phyloP scores from a whole-genome alignment of 2,797 vertebrate species.

The Poecilia velifera region DNA sequence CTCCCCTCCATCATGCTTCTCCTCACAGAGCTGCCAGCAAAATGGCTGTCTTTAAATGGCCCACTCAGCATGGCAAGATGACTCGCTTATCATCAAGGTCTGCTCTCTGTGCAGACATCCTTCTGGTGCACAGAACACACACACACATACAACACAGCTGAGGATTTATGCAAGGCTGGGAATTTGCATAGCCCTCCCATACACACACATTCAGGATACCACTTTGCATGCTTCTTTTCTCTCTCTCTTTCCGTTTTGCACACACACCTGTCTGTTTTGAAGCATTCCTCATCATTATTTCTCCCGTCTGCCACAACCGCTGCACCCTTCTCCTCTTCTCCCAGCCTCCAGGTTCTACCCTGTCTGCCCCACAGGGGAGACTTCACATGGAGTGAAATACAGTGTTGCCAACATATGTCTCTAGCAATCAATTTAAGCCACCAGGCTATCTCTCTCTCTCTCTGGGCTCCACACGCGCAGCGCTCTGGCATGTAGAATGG shows the following conservation, averaged over 20 bases:
- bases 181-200: constrained; percentile 24
- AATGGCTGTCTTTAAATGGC: constrained; percentile 75
- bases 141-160: constrained; percentile 26
- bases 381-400: constrained; percentile 72
- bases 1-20: constrained; percentile 61
- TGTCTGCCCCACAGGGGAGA: constrained; percentile 61
- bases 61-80: constrained; percentile 71
- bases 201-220: constrained; percentile 9
- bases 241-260: constrained; percentile 6
- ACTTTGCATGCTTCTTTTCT: background rate
- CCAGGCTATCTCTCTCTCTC: constrained; percentile 43
- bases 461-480: constrained; percentile 51
- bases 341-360: constrained; percentile 27
- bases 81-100: constrained; percentile 76
- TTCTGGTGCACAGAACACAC: constrained; percentile 10
- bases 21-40: constrained; percentile 52
- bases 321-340: constrained; percentile 21
- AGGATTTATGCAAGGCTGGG: constrained; percentile 45
- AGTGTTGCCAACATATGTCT: constrained; percentile 72
- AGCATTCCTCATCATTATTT: constrained; percentile 49
- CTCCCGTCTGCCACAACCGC: constrained; percentile 21
- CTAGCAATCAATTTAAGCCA: constrained; percentile 70
- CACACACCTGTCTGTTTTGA: constrained; percentile 28
- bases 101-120: constrained; percentile 45
- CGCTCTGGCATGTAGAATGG: constrained; percentile 29